Conservation (phyloP, 2,113 vertebrate genomes). For the Thalassarche chlororhynchos region DNA sequence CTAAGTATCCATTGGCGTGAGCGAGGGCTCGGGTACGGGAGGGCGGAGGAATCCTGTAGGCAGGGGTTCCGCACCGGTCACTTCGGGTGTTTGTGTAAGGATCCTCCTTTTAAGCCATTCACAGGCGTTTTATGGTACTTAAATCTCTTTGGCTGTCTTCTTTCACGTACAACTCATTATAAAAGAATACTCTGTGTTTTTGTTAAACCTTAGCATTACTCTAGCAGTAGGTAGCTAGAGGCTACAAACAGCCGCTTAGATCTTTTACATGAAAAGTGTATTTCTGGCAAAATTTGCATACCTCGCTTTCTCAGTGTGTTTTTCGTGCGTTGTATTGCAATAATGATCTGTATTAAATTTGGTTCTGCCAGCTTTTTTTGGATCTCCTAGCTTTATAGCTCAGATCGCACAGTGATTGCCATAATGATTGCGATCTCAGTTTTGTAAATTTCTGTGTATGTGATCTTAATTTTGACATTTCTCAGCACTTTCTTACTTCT, state of each 20-base stretch:
- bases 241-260: not conserved
- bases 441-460: not conserved
- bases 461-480: not conserved
- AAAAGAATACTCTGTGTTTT: not conserved
- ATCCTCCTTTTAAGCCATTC: not conserved
- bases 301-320: not conserved
- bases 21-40: not conserved
- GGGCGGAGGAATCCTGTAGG: not conserved
- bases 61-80: rapidly evolving
- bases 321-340: not conserved
- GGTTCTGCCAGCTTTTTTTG: not conserved
- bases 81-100: not conserved
- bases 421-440: not conserved
- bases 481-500: not conserved
- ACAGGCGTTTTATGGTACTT: not conserved
- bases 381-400: not conserved
- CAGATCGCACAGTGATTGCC: not conserved
- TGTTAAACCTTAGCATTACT: not conserved
- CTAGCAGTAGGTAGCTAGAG: not conserved
- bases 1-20: rapidly evolving
- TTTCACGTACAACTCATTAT: not conserved
- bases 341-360: not conserved
- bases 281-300: not conserved
- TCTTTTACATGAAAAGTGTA: not conserved
- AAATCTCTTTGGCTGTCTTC: not conserved